Conservation (phyloP, 2,113 vertebrate species). For the Gymnarchus niloticus region DNA sequence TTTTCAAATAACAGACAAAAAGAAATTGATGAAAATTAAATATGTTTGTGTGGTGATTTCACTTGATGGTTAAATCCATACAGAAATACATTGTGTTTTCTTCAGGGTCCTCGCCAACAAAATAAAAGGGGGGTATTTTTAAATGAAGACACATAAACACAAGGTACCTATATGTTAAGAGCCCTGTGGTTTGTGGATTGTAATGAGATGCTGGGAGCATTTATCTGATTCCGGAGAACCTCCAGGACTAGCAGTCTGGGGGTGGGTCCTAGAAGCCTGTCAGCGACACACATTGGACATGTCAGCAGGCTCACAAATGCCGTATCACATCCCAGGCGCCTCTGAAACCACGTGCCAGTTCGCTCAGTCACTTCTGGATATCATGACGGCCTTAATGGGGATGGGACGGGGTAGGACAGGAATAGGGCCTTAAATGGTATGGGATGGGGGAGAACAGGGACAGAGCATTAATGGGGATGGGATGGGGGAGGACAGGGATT, state of each 20-base stretch:
- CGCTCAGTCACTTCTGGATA: not conserved
- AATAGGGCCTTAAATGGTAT: too few species aligned
- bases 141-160: not conserved
- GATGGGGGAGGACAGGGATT: too few species aligned
- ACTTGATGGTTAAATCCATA: slow-evolving; percentile 43
- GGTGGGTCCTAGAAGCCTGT: slow-evolving; percentile 79
- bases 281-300: slow-evolving; percentile 83
- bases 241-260: slow-evolving; percentile 79
- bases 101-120: not conserved
- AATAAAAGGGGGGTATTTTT: not conserved
- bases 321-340: slow-evolving; percentile 2
- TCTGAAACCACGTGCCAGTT: not conserved
- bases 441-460: too few species aligned
- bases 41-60: slow-evolving; percentile 63
- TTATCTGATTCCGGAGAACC: slow-evolving; percentile 64
- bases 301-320: slow-evolving; percentile 60
- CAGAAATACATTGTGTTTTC: not conserved
- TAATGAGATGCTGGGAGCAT: not conserved
- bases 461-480: not conserved
- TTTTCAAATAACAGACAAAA: slow-evolving; percentile 40
- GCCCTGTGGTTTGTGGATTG: not conserved
- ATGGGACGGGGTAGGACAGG: slow-evolving; percentile 79
- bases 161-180: not conserved
- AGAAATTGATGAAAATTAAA: slow-evolving; percentile 62
- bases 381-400: slow-evolving; percentile 70